These are phyloP conservation scores for Sebastes ruberrimus DNA, from an alignment of 2,797 vertebrate species.

Conservation along the genomic window DNA sequence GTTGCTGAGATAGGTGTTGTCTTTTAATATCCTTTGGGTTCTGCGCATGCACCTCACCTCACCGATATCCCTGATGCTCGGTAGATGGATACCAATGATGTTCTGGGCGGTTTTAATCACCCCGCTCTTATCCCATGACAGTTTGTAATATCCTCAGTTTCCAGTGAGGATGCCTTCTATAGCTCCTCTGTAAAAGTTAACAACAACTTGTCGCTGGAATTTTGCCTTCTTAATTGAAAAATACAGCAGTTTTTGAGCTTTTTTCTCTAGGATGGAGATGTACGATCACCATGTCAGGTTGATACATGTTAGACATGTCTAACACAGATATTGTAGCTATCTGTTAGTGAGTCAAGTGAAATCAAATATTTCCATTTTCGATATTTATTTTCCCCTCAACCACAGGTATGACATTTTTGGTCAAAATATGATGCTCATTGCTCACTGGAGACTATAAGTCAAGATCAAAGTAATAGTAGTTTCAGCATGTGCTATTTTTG, in stretches of 20 bases:
- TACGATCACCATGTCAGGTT: not conserved
- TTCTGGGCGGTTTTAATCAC: not conserved
- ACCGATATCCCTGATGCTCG: not conserved
- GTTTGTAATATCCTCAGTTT: not conserved
- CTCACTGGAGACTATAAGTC: not conserved
- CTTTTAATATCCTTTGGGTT: not conserved
- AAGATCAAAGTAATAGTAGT: not conserved
- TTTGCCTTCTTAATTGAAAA: not conserved
- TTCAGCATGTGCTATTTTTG: not conserved
- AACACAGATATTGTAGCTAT: constrained; percentile 40
- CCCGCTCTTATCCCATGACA: not conserved
- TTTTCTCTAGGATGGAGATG: not conserved
- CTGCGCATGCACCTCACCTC: not conserved
- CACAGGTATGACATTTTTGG: constrained; percentile 6
- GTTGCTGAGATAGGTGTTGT: not conserved
- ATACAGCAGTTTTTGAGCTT: not conserved
- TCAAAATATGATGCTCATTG: not conserved
- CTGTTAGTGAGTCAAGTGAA: constrained; percentile 21
- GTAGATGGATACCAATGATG: not conserved
- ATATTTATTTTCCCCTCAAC: constrained; percentile 19
- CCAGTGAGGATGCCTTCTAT: not conserved
- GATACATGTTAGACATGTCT: not conserved
- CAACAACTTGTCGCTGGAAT: not conserved
- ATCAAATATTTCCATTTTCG: constrained; percentile 45
- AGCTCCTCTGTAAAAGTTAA: not conserved